Evolutionary conservation across 1,140 invertebrate species (phyloP), one percentile per base, ranked within the genome.

Genomic region (Caenorhabditis brenneri): DNA sequence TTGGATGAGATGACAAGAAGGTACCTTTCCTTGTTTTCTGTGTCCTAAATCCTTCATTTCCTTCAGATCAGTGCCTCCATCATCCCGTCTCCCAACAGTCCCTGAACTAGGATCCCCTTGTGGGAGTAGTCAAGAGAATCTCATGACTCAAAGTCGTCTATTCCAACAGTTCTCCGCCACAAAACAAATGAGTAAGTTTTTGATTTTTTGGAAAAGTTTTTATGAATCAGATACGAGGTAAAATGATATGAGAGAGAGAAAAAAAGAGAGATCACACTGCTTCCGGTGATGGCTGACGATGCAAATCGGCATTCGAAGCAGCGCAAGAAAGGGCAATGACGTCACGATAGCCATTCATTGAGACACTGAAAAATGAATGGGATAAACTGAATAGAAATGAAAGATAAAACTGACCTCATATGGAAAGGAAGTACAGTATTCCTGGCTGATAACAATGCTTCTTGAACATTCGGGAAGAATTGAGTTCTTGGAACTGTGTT

Each of bases 161-260:
- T 90, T 90, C 55, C 89, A 90, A 84, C 86, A 90, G 55, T 90
- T 90, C 46, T 74, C 65, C 46, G 79, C 86, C 16, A 82, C 55
- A 31, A 79, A 86, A 48, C 88, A 87, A 78, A 27, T 42, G 31
- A 55, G 83, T 84, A 36, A 53, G 83, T 31, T 80, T 33, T 33
- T 10, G 7, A 55, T 15, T 24, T 80, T 80, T 80, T 10, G 31
- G 36, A 24, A 79, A 16, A 58, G 19, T 16, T 51, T 80, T 49
- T 51, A 51, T 79, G n/a, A 12, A 3, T 22, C 15, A 16, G 65
- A 74, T 24, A 74, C 33, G 33, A 74, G 22, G 65, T 22, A 74
- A 74, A 74, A 42, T 74, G 65, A 74, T 74, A 74, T 74, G 58
- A 7, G 58, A n/a, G 53, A 6, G 12, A 31, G 31, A 74, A 42